phyloP scores from a whole-genome alignment of 2,888 invertebrate genomes.

The Eudasyphora cyanicolor region DNA sequence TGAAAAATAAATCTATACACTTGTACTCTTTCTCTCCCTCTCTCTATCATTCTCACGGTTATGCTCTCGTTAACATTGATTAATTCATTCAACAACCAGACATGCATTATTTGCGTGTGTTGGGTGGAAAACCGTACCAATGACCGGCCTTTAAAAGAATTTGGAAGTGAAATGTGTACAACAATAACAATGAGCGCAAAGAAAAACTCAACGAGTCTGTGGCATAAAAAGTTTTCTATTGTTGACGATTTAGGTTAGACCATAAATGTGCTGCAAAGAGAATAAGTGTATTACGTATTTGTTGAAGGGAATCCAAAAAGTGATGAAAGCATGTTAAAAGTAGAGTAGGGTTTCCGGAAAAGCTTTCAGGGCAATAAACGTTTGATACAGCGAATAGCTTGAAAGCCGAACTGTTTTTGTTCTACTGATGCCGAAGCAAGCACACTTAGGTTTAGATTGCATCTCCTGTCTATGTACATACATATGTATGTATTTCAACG shows the following conservation, averaged over 20 bases:
- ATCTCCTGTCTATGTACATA: no score
- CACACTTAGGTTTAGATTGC: no score
- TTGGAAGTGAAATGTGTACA: slow-evolving; percentile 12
- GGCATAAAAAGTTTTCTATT: background rate
- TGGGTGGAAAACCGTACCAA: slow-evolving; percentile 3
- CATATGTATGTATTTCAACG: no score
- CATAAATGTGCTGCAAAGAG: background rate
- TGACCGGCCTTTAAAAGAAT: slow-evolving; percentile 33
- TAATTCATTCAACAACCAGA: background rate
- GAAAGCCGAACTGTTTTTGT: no score
- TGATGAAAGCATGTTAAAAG: no score
- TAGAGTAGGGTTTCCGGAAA: no score
- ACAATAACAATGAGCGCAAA: background rate
- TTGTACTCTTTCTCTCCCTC: background rate
- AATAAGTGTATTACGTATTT: background rate
- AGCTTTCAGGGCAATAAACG: no score
- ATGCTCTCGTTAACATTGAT: background rate
- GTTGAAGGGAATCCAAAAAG: no score
- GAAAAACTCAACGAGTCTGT: background rate
- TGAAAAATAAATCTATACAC: slow-evolving; percentile 32
- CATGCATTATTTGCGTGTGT: background rate
- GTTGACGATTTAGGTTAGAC: background rate
- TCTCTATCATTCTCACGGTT: background rate
- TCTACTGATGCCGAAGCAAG: no score
- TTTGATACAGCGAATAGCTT: no score